Evolutionary conservation across 2,888 invertebrate genomes (phyloP).

Genomic region (Drosophila greeni): DNA sequence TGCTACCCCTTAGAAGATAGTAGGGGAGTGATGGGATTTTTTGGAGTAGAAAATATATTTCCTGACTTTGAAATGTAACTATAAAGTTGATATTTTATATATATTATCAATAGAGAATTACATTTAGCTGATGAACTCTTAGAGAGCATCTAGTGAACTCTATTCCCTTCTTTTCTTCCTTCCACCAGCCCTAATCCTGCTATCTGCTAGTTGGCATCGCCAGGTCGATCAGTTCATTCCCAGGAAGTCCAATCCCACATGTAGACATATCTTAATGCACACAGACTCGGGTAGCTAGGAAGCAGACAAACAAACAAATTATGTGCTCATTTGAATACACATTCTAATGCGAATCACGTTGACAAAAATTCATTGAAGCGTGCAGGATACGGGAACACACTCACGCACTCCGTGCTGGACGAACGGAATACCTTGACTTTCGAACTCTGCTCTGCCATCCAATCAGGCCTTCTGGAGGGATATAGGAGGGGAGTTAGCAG

Average conservation of each 20-base stretch:
- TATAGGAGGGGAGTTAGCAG: not conserved
- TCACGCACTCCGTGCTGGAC: constrained; percentile 11
- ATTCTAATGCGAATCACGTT: constrained; percentile 74
- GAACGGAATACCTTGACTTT: constrained; percentile 64
- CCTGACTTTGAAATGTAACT: too few relatives aligned
- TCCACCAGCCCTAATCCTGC: not conserved
- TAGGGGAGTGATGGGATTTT: constrained; percentile 7
- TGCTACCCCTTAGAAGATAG: constrained; percentile 12
- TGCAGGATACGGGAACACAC: constrained; percentile 36
- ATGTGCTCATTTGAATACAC: constrained; percentile 73
- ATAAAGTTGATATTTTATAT: not conserved
- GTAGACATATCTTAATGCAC: constrained; percentile 53
- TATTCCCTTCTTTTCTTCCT: too few relatives aligned
- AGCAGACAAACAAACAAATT: constrained; percentile 68
- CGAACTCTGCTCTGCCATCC: constrained; percentile 56
- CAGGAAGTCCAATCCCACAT: constrained; percentile 28
- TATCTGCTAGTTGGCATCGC: constrained; percentile 16
- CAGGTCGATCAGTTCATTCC: constrained; percentile 10
- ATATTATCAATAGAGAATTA: not conserved
- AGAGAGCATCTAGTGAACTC: accelerated
- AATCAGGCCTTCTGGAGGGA: constrained; percentile 46
- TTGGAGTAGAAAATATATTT: not conserved
- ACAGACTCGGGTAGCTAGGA: constrained; percentile 21
- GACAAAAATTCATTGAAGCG: constrained; percentile 69
- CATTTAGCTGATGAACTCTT: not conserved